phyloP scores from a whole-genome alignment of 1,140 invertebrate genomes.

The Achatina immaculata region DNA sequence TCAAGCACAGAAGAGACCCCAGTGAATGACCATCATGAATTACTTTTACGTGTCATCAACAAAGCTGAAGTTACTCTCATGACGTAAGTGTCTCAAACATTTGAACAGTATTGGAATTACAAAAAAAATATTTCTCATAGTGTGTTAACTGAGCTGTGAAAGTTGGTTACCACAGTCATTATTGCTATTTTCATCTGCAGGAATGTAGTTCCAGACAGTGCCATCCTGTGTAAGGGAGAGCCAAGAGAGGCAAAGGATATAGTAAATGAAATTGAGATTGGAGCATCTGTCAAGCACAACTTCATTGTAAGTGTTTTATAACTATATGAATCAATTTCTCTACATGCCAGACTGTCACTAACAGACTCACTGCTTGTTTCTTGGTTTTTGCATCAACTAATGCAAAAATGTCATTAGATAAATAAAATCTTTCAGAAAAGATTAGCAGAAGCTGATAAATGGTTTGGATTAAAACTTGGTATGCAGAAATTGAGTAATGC shows the following conservation, averaged over 20 bases:
- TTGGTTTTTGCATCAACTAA: too few species aligned
- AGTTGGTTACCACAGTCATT: neutral
- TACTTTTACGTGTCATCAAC: constrained; percentile 76
- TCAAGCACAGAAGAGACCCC: constrained; percentile 71
- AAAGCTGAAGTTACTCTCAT: constrained; percentile 46
- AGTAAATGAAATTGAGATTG: constrained; percentile 86
- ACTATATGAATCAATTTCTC: neutral
- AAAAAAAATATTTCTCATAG: too few species aligned
- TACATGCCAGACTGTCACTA: too few species aligned
- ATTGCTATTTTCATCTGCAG: constrained; percentile 68
- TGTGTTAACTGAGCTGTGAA: too few species aligned
- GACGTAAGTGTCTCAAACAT: constrained; percentile 50
- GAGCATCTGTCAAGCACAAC: constrained; percentile 85
- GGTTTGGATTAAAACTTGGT: too few species aligned
- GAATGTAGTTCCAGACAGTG: constrained; percentile 74
- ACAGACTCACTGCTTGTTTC: too few species aligned
- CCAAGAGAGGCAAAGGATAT: constrained; percentile 86
- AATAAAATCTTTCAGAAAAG: too few species aligned
- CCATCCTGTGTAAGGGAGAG: constrained; percentile 88
- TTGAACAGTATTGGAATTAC: too few species aligned
- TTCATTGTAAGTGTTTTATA: constrained; percentile 81
- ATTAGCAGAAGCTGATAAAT: too few species aligned
- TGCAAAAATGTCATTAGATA: too few species aligned
- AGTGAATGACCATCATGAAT: constrained; percentile 74
- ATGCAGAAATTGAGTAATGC: too few species aligned